Conservation (phyloP, 2,888 invertebrate genomes). For the Drosophila aldrichi region DNA sequence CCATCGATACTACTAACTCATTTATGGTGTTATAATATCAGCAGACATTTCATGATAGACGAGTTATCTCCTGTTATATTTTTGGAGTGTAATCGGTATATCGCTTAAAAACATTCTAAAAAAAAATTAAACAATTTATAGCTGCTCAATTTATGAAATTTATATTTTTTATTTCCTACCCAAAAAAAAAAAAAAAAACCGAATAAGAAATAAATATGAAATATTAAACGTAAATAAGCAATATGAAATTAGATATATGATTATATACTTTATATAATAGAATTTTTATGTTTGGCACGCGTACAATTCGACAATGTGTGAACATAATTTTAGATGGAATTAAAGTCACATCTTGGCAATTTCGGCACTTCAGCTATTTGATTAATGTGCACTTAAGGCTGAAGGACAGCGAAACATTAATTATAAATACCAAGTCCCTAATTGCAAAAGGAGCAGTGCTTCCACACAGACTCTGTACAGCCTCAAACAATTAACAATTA, state of each 20-base stretch:
- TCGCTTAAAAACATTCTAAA: too few species aligned
- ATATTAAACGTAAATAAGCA: background rate
- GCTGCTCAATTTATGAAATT: too few species aligned
- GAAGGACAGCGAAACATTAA: background rate
- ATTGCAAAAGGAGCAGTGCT: background rate
- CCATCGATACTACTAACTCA: too few species aligned
- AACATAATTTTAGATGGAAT: background rate
- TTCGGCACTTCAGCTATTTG: background rate
- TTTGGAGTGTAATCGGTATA: too few species aligned
- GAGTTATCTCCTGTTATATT: too few species aligned
- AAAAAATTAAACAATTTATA: too few species aligned
- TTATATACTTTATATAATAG: background rate
- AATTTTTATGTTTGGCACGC: background rate
- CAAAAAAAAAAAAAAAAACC: background rate
- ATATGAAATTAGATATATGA: background rate
- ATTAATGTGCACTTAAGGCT: constrained; percentile 14
- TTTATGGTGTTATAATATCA: too few species aligned
- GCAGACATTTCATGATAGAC: too few species aligned
- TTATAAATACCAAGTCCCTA: background rate
- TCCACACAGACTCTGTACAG: background rate
- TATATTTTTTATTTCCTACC: too few species aligned
- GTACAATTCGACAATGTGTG: background rate
- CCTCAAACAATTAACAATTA: background rate
- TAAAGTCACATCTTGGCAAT: background rate
- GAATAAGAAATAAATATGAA: background rate